A percentile compares a stretch with the other conserved stretches of the same genome.
phyloP scores from a whole-genome alignment of 2,113 vertebrate species.

The Barnardius zonarius region DNA sequence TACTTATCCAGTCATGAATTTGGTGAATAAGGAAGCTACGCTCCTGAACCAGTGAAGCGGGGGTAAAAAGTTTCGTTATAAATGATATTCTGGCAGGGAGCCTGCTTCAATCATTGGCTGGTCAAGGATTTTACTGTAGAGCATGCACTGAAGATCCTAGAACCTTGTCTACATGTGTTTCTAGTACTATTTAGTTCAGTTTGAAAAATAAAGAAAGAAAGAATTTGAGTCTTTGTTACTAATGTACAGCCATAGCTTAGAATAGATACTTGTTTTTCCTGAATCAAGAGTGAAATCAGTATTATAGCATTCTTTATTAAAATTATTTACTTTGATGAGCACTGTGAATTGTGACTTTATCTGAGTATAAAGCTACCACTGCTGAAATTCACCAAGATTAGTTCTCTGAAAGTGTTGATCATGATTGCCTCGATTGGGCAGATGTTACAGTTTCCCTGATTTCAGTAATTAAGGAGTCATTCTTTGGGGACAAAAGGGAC shows the following conservation, averaged over 20 bases:
- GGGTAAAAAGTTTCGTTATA: background rate
- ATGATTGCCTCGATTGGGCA: background rate
- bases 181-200: background rate
- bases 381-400: background rate
- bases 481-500: background rate
- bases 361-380: background rate
- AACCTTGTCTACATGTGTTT: background rate
- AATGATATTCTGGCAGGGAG: background rate
- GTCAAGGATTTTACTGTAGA: background rate
- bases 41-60: background rate
- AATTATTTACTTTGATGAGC: background rate
- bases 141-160: background rate
- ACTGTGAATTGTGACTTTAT: background rate
- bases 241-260: background rate
- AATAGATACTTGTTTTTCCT: background rate
- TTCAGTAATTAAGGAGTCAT: background rate
- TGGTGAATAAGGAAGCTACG: background rate
- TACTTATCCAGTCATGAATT: background rate
- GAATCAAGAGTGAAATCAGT: background rate
- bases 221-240: background rate
- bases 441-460: background rate
- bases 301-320: background rate
- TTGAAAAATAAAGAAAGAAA: background rate
- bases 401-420: background rate
- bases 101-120: background rate